These are phyloP conservation scores for Brachionus sp. DNA, from an alignment of 1,140 invertebrate genomes.

Conservation along the genomic window DNA sequence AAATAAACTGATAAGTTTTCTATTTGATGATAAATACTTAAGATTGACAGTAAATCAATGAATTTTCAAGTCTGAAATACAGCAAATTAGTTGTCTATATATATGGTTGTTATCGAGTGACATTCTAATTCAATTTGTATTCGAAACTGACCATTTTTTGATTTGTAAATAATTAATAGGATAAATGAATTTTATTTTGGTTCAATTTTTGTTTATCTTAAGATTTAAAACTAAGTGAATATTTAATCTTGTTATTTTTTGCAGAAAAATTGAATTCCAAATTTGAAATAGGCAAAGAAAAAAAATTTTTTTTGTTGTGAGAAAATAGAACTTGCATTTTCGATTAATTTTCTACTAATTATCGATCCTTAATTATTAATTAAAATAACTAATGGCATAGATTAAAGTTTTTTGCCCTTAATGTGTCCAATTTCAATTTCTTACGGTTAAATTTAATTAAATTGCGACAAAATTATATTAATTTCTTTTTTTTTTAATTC, in stretches of 20 bases:
- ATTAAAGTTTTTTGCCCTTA: background rate
- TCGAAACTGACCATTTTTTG: background rate
- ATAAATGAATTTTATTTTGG: background rate
- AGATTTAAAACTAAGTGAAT: background rate
- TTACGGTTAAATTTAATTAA: background rate
- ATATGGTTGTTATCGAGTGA: background rate
- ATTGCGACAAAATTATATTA: background rate
- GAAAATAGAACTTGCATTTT: conserved; percentile 2
- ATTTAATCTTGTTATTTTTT: conserved; percentile 15
- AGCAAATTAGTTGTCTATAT: background rate
- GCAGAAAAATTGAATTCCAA: background rate
- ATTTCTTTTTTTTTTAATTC: too few species aligned
- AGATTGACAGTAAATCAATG: conserved; percentile 34
- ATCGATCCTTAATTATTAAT: background rate
- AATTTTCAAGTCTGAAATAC: background rate
- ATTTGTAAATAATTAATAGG: conserved; percentile 12
- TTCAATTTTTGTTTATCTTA: conserved; percentile 8
- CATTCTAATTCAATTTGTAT: background rate
- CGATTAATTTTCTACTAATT: background rate
- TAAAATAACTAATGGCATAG: background rate
- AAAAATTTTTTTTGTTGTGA: background rate
- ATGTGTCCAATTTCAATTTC: background rate
- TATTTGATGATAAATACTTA: conserved; percentile 15
- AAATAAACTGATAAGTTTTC: conserved; percentile 20
- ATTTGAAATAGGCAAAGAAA: background rate